phyloP scores from a whole-genome alignment of 2,888 invertebrate species.

The Eledone cirrhosa region DNA sequence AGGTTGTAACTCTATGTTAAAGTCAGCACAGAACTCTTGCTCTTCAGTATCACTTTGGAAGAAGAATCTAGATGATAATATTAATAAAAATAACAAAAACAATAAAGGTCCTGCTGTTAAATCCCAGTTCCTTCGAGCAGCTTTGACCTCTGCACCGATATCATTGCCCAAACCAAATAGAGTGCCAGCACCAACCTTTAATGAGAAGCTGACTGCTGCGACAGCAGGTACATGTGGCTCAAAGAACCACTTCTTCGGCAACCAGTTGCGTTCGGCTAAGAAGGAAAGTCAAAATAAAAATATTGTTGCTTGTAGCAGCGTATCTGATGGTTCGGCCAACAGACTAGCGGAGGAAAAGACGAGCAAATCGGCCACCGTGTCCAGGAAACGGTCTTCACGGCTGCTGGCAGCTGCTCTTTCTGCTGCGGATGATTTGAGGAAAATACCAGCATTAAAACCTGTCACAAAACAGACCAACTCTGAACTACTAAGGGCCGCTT shows the following conservation, averaged over 20 bases:
- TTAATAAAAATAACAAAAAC: too few species aligned
- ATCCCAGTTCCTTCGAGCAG: conserved; percentile 11
- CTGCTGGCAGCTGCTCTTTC: conserved; percentile 1
- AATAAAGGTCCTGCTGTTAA: background rate
- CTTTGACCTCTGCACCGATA: background rate
- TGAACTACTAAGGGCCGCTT: background rate
- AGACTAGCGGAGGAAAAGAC: background rate
- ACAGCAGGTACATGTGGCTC: background rate
- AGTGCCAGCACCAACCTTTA: too few species aligned
- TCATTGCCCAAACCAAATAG: too few species aligned
- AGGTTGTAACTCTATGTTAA: too few species aligned
- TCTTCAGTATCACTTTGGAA: too few species aligned
- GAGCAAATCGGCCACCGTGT: too few species aligned
- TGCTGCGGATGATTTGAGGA: conserved; percentile 9
- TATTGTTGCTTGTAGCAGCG: too few species aligned
- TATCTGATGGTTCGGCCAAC: background rate
- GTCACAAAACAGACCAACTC: background rate
- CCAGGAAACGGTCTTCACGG: background rate
- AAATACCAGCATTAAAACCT: background rate
- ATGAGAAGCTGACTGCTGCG: background rate
- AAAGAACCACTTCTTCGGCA: background rate
- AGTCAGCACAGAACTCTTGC: too few species aligned
- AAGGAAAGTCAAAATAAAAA: too few species aligned
- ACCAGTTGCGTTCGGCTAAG: too few species aligned
- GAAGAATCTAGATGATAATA: too few species aligned